These are phyloP conservation scores for Burhinus bistriatus DNA, from an alignment of 2,113 vertebrate genomes.

Conservation along the genomic window DNA sequence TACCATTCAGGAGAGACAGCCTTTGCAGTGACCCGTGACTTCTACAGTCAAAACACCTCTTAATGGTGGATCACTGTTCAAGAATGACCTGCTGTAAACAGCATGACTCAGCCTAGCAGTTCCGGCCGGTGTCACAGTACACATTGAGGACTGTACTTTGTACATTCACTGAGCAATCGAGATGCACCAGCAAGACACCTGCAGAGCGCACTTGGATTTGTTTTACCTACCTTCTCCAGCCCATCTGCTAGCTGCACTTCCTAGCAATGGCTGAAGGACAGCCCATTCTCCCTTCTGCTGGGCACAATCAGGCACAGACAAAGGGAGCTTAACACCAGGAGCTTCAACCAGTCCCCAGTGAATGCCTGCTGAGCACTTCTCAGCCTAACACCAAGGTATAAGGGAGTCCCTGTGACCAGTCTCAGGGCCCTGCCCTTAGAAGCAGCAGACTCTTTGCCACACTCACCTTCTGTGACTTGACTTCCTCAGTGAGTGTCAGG, in stretches of 20 bases:
- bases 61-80: background rate
- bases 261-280: background rate
- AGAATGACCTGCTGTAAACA: background rate
- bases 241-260: background rate
- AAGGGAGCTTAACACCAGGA: background rate
- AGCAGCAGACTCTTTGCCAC: background rate
- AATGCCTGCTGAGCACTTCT: background rate
- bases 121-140: background rate
- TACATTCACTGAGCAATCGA: background rate
- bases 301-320: background rate
- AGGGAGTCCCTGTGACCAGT: background rate
- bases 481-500: conserved; percentile 79
- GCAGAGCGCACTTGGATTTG: background rate
- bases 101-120: background rate
- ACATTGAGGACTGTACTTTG: background rate
- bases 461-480: conserved; percentile 90
- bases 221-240: background rate
- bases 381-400: background rate
- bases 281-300: background rate
- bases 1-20: background rate
- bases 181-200: background rate
- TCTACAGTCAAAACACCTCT: background rate
- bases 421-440: background rate
- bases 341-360: background rate
- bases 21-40: background rate